These are phyloP conservation scores for Falco biarmicus DNA, from an alignment of 2,797 vertebrate species.

Conservation along the genomic window DNA sequence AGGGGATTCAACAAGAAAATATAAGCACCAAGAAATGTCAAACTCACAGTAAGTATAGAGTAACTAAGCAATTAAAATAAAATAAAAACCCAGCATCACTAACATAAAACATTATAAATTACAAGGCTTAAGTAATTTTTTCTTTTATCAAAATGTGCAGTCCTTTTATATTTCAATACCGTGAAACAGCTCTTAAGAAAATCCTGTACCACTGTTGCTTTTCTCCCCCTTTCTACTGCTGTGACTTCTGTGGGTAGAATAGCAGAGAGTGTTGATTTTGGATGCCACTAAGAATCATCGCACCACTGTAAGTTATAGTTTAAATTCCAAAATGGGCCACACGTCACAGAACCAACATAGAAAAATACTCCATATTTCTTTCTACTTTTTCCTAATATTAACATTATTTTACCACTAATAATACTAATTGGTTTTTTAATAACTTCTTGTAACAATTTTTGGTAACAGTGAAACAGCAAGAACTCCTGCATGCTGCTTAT, in stretches of 20 bases:
- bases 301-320: not conserved
- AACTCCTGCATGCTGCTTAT: not conserved
- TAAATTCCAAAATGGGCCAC: not conserved
- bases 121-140: not conserved
- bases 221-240: not conserved
- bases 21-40: not conserved
- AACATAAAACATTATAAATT: not conserved
- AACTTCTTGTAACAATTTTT: not conserved
- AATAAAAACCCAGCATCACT: not conserved
- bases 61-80: not conserved
- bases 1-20: not conserved
- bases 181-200: not conserved
- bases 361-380: not conserved
- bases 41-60: not conserved
- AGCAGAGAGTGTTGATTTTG: not conserved
- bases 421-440: not conserved
- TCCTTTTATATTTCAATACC: not conserved
- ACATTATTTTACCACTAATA: not conserved
- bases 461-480: not conserved
- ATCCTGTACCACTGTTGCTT: not conserved
- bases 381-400: not conserved
- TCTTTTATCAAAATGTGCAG: not conserved
- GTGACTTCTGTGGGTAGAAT: not conserved
- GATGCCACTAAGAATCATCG: not conserved
- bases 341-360: not conserved